Conservation (phyloP, 2,888 invertebrate genomes). For the Cantharis nigra region DNA sequence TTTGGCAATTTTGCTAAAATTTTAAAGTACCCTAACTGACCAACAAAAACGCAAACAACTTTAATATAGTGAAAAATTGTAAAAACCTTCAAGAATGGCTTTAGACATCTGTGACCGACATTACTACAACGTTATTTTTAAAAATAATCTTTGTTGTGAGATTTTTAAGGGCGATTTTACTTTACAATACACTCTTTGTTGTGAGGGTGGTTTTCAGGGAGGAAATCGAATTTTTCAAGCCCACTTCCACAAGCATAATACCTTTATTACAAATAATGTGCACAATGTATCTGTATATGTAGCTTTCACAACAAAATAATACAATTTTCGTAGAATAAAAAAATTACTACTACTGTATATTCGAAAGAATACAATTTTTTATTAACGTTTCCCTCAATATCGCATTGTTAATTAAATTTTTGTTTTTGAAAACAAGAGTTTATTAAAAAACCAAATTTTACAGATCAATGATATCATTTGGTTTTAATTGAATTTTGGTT, state of each 20-base stretch:
- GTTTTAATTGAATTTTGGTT: conserved; percentile 1
- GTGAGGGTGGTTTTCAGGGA: conserved; percentile 52
- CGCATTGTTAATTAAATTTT: background rate
- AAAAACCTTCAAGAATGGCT: conserved; percentile 39
- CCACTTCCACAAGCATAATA: conserved; percentile 56
- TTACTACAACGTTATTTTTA: conserved; percentile 33
- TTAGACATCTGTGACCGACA: conserved; percentile 42
- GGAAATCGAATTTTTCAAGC: conserved; percentile 58
- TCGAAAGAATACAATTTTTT: background rate
- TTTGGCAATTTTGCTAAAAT: background rate
- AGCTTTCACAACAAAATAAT: conserved; percentile 18
- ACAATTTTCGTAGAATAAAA: background rate
- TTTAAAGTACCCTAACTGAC: background rate
- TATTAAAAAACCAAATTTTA: background rate
- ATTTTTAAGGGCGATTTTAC: conserved; percentile 31
- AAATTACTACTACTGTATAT: background rate
- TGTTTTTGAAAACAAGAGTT: background rate
- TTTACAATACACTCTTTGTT: conserved; percentile 42
- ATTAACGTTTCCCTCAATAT: background rate
- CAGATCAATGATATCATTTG: background rate
- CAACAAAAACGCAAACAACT: conserved; percentile 36
- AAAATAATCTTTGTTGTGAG: conserved; percentile 26
- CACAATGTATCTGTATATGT: conserved; percentile 38
- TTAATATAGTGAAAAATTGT: conserved; percentile 38
- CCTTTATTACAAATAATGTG: conserved; percentile 45